Evolutionary conservation across 53 echinoderm and acorn worm genomes (phyloP).

Genomic region (Stichopus horrens): DNA sequence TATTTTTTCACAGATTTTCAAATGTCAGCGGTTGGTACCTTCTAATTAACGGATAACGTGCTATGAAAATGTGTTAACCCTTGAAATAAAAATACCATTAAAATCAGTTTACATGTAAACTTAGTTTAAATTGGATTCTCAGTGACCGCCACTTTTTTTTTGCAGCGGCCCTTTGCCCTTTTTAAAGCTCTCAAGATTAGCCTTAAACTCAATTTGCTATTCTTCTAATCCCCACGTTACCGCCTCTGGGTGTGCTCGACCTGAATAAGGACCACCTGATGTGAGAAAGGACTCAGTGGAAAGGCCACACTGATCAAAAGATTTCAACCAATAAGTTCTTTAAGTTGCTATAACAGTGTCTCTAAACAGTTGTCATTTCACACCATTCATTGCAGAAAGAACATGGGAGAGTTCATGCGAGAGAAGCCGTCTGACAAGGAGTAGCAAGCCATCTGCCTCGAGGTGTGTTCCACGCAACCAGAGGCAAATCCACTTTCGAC

Average conservation of each 20-base stretch:
- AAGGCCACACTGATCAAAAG: slow-evolving; percentile 17
- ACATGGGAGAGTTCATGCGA: neutral
- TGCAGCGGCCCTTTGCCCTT: neutral
- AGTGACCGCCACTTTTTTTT: neutral
- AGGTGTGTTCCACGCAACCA: neutral
- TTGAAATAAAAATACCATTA: neutral
- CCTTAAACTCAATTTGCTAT: slow-evolving; percentile 6
- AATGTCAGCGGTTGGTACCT: too few species aligned
- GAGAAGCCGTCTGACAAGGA: neutral
- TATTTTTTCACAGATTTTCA: too few species aligned
- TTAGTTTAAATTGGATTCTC: neutral
- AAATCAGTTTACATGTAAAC: neutral
- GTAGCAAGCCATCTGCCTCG: neutral
- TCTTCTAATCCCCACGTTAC: slow-evolving; percentile 8
- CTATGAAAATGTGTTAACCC: neutral
- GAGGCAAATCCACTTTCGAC: too few species aligned
- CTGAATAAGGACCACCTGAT: slow-evolving; percentile 13
- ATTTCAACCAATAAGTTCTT: neutral
- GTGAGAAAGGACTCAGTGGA: neutral
- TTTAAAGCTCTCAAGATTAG: slow-evolving; percentile 1
- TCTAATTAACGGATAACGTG: neutral
- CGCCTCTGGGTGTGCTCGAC: neutral
- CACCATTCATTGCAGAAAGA: neutral
- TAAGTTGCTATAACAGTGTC: neutral
- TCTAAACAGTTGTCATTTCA: slow-evolving; percentile 2